phyloP scores from a whole-genome alignment of 2,113 vertebrate species.

The Sphyrna mokarran region DNA sequence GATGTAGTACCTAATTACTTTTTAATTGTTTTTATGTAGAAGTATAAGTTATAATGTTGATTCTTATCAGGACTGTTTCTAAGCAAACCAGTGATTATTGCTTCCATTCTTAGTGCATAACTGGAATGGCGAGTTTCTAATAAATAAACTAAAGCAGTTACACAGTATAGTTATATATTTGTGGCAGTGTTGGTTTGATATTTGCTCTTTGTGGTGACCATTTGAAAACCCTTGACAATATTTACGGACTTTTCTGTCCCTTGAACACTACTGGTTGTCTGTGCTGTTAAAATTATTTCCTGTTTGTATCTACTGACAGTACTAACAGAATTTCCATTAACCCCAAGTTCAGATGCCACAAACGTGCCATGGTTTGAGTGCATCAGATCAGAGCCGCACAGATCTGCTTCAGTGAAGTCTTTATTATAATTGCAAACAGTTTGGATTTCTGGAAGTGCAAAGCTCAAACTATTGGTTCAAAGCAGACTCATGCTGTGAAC shows the following conservation, averaged over 20 bases:
- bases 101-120: not conserved
- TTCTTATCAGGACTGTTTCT: not conserved
- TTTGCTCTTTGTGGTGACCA: not conserved
- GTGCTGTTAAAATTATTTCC: not conserved
- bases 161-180: not conserved
- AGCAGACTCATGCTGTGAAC: not conserved
- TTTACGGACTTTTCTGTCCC: not conserved
- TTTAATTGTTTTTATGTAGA: not conserved
- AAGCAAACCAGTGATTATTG: not conserved
- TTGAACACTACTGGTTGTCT: not conserved
- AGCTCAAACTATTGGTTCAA: not conserved
- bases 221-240: not conserved
- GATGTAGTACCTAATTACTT: not conserved
- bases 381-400: not conserved
- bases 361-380: not conserved
- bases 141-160: not conserved
- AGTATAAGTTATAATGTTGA: not conserved
- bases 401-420: not conserved
- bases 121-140: not conserved
- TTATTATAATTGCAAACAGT: constrained; percentile 24
- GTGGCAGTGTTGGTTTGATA: not conserved
- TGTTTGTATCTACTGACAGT: not conserved
- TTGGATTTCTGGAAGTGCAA: not conserved
- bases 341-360: constrained; percentile 17
- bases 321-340: constrained; percentile 5